Percentiles rank a stretch among this genome's conserved stretches.
Conservation (phyloP, 1,140 invertebrate species). For the Drosophila repletoides region DNA sequence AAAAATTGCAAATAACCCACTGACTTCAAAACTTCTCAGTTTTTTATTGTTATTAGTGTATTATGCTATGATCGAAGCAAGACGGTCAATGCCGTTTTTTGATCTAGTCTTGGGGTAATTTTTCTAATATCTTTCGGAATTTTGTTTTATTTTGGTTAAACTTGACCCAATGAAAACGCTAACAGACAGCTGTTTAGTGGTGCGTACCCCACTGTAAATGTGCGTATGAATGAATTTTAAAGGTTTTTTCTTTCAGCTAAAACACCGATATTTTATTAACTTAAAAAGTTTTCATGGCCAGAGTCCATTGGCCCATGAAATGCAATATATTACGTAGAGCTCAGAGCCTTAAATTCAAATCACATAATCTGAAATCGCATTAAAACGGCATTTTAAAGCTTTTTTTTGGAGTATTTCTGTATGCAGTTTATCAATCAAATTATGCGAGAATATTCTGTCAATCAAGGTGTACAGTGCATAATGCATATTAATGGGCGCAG, state of each 20-base stretch:
- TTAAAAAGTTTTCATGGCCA: slow-evolving; percentile 1
- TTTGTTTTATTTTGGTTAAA: slow-evolving; percentile 51
- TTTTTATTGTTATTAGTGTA: slow-evolving; percentile 45
- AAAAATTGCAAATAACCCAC: slow-evolving; percentile 68
- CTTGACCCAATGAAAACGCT: slow-evolving; percentile 65
- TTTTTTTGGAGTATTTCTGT: neutral
- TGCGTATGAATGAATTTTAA: slow-evolving; percentile 11
- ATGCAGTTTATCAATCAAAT: neutral
- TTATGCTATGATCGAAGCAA: slow-evolving; percentile 45
- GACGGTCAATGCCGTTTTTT: slow-evolving; percentile 81
- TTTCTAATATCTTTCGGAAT: slow-evolving; percentile 50
- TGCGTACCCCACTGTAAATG: neutral
- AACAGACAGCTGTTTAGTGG: slow-evolving; percentile 6
- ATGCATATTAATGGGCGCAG: no score
- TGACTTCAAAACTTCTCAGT: slow-evolving; percentile 59
- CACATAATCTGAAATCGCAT: neutral
- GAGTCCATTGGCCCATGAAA: slow-evolving; percentile 9
- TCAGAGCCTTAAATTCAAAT: slow-evolving; percentile 3
- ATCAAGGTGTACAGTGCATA: neutral
- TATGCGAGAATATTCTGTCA: neutral
- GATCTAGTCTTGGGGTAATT: slow-evolving; percentile 69
- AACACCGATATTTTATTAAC: no score
- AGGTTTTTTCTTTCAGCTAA: no score
- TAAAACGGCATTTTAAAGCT: neutral
- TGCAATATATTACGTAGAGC: no score